Base-by-base conservation (phyloP, 2,888 invertebrate genomes). In the Actias luna region DNA sequence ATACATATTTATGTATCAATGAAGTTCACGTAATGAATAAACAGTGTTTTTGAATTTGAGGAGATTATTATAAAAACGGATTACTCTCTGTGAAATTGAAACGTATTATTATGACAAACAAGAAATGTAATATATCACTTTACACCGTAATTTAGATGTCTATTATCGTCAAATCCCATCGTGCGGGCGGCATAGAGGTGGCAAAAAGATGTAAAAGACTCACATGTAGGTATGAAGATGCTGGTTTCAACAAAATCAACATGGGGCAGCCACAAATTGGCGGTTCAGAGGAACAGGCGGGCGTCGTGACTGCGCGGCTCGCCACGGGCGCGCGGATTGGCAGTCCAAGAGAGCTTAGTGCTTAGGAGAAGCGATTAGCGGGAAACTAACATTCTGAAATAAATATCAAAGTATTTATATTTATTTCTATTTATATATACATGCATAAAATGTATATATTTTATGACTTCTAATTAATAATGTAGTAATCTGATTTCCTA, bases 241-340 rank as follows among this genome's bases (percentile, higher is more conserved):
- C 84, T 87, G 84, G 85, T 78, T 88, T 90, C 87, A 89, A 89
- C 89, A 91, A 92, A 92, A 92, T 92, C 92, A 92, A 92, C 92
- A 91, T 82, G 85, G 88, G 87, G 85, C 85, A 83, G 88, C 88
- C 88, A 84, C 92, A 92, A 92, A 92, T 92, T 92, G 92, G 89
- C 89, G 89, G 90, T 86, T 85, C 87, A 74, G 83, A 78, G 84
- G 80, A 83, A 82, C 86, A 79, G 83, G 84, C 85, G 59, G 18
- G 82, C 85, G 89, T 91, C 91, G 90, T 89, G 90, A 88, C 88
- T 81, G 80, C 81, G 84, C 84, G 75, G 74, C 79, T 84, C 77
- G 85, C 85, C 87, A 84, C 84, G 82, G 88, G 89, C 87, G n/a
- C n/a, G 42, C 42, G 8, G 7, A 1, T 1, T 72, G 69, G 73